Percentiles rank a stretch among this genome's conserved stretches.
phyloP scores from a whole-genome alignment of 2,888 invertebrate genomes.

The Drosophila eohydei region DNA sequence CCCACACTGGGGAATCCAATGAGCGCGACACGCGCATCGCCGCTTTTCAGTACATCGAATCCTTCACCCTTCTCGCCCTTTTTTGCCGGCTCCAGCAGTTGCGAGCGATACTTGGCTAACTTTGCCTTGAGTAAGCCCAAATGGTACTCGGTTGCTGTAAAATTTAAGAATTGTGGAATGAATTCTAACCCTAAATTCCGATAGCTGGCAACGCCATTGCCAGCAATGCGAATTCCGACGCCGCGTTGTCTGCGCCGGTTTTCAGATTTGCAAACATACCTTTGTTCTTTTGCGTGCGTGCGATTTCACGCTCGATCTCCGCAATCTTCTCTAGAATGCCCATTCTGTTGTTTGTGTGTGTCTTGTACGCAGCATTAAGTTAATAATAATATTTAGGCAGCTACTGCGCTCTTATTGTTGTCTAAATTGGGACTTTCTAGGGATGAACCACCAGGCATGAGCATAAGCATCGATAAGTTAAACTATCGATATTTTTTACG shows the following conservation, averaged over 20 bases:
- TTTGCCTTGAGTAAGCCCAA: conserved; percentile 98
- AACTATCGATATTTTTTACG: conserved; percentile 13
- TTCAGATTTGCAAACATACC: conserved; percentile 86
- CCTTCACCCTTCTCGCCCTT: conserved; percentile 98
- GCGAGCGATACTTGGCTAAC: conserved; percentile 96
- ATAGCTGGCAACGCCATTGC: conserved; percentile 45
- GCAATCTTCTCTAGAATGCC: conserved; percentile 99
- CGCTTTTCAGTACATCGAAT: conserved; percentile 99
- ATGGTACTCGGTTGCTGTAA: conserved; percentile 98
- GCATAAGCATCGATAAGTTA: conserved; percentile 1
- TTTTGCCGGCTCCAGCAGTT: conserved; percentile 96
- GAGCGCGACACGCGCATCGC: conserved; percentile 98
- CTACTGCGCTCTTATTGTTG: conserved; percentile 45
- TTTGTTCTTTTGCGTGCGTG: conserved; percentile 99
- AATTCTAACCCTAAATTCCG: conserved; percentile 80
- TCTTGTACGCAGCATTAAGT: conserved; percentile 58
- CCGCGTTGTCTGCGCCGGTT: conserved; percentile 50
- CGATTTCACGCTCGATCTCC: conserved; percentile 99
- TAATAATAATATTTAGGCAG: conserved; percentile 52
- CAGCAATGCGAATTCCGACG: conserved; percentile 62
- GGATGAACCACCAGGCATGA: conserved; percentile 22
- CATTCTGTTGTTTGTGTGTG: conserved; percentile 87
- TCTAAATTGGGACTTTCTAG: conserved; percentile 34
- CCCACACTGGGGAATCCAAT: conserved; percentile 97
- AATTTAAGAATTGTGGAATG: conserved; percentile 22